These are phyloP conservation scores for Sclerodermus sp. DNA, from an alignment of 2,888 invertebrate genomes.

Conservation along the genomic window DNA sequence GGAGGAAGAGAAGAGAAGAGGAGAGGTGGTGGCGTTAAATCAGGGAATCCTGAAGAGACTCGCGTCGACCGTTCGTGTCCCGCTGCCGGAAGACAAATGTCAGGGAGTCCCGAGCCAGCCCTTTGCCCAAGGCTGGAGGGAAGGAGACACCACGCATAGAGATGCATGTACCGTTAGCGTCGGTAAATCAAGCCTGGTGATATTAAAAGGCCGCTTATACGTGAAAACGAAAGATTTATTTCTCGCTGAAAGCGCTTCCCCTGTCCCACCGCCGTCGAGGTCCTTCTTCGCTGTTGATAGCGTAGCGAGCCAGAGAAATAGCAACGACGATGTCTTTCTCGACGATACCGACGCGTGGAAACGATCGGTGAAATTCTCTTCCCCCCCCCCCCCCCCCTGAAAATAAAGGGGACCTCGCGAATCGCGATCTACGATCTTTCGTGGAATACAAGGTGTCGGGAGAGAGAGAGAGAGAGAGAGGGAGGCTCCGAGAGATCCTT, in stretches of 20 bases:
- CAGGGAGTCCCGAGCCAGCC: slow-evolving; percentile 21
- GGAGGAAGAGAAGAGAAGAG: too few relatives aligned
- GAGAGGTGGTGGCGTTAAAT: slow-evolving; percentile 37
- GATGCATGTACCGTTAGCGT: slow-evolving; percentile 48
- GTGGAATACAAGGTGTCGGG: too few relatives aligned
- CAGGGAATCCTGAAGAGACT: slow-evolving; percentile 31
- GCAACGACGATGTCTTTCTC: too few relatives aligned
- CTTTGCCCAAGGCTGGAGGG: slow-evolving; percentile 3
- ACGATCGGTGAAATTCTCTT: too few relatives aligned
- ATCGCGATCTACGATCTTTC: too few relatives aligned
- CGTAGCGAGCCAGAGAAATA: too few relatives aligned
- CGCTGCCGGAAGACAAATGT: slow-evolving; percentile 41
- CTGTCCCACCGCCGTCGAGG: neutral
- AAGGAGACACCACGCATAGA: slow-evolving; percentile 24
- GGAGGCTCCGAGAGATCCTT: too few relatives aligned
- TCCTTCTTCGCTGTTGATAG: too few relatives aligned
- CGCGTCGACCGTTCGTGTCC: slow-evolving; percentile 12
- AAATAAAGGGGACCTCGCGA: too few relatives aligned
- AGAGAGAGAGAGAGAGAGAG: too few relatives aligned
- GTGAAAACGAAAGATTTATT: slow-evolving; percentile 56
- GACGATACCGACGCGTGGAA: too few relatives aligned
- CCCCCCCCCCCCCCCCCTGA: too few relatives aligned
- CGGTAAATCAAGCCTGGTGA: slow-evolving; percentile 56
- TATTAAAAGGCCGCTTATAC: slow-evolving; percentile 58
- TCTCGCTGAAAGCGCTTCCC: slow-evolving; percentile 17